Evolutionary conservation across 2,888 invertebrate genomes (phyloP), one percentile per base, ranked within the genome.

Genomic region (Megastigmus dorsalis): DNA sequence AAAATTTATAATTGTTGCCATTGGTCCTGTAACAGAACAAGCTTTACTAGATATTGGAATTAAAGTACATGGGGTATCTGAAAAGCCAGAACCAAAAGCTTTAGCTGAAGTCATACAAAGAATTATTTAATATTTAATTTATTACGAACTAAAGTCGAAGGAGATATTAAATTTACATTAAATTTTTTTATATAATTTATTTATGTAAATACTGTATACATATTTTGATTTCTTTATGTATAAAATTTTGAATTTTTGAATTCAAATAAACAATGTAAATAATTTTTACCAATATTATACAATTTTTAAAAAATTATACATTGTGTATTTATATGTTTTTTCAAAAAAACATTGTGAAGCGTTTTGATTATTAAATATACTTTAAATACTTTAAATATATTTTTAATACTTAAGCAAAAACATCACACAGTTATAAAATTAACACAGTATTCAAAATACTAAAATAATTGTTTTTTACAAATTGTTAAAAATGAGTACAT

Each of bases 21-120:
- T 88, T 59, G 88, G 88, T 20, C 85, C 86, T 26, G 82, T 84
- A 7, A 88, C 88, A 9, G 80, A 79, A 48, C 79, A 85, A 60
- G 84, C 85, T 48, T 74, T 88, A 28, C 41, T 73, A 23, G 77
- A 83, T 63, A 75, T 78, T 55, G 82, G 82, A 54, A 74, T 83
- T 28, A 38, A 66, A 30, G 79, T 83, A 59, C 77, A 79, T 55
- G 86, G 84, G 1, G 82, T 81, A 43, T 81, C 86, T 2, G 76
- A 75, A 5, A 87, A 86, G 77, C 88, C 88, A 43, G 84, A 87
- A 68, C 85, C 87, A 15, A 28, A 55, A 23, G 78, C 85, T 30
- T 79, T 88, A 13, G 69, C 83, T 48, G 60, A 79, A 74, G 81
- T 84, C 3, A 82, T 87, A 57, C 13, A 67, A 62, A 55, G 48